Base-by-base conservation (phyloP, 2,888 invertebrate species). In the Apamea epomidion region DNA sequence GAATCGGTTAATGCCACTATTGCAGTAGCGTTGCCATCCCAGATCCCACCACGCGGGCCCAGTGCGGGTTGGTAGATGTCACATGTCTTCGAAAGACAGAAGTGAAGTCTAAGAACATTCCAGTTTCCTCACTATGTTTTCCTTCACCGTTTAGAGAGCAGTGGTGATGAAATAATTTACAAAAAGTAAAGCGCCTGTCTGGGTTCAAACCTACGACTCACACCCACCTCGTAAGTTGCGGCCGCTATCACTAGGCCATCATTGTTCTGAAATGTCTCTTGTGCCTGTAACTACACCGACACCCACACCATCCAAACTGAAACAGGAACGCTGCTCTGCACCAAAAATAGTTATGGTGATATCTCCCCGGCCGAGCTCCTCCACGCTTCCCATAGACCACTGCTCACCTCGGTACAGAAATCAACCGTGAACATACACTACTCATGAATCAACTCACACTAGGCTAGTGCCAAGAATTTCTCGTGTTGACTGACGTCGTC, bases 401-500 rank as follows among this genome's bases (percentile, higher is more conserved):
- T 54, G 64, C 60, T 78, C 67, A 82, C 73, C 75, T 85, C 16
- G 45, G 14, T 2, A n/a, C 12, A 48, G 10, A 37, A 54, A 62
- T 73, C 76, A 75, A 72, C 25, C 76, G 69, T 85, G 75, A 79
- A 62, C 14, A 65, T 72, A 65, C 45, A 67, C 10, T 32, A 64
- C 42, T 62, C 48, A 73, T 80, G 82, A 82, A 83, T 74, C 75
- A 78, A 86, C 73, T 16, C 51, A 64, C 45, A 18, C 45, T 14
- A 8, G 25, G 6, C 25, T 1, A 14, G 48, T 83, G 86, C 86
- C 86, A 86, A 86, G 77, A 80, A 64, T 65, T 54, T 65, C 29
- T 51, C 37, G 8, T 37, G 78, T 60, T 80, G 83, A 86, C 54
- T 71, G 86, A 86, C 76, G 75, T 21, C 37, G 29, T 18, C 45